Conservation (phyloP, 2,888 invertebrate species). For the Parelbella ahira region DNA sequence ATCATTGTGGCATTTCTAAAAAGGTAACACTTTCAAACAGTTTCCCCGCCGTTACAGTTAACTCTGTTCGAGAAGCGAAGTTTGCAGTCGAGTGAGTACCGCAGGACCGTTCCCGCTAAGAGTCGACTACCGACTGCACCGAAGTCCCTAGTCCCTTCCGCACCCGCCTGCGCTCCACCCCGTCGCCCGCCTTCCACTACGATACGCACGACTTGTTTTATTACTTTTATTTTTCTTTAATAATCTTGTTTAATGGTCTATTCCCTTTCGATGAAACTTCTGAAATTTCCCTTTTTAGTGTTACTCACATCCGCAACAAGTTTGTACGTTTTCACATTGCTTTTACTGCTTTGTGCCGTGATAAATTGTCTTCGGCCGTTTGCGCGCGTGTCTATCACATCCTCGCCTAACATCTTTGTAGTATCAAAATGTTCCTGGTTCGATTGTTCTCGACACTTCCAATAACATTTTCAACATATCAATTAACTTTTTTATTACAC, state of each 20-base stretch:
- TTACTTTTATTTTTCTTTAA: constrained; percentile 76
- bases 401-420: constrained; percentile 3
- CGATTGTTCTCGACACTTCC: constrained; percentile 6
- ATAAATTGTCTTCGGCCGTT: constrained; percentile 12
- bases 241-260: constrained; percentile 71
- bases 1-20: constrained; percentile 10
- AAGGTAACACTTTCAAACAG: constrained; percentile 24
- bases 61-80: constrained; percentile 35
- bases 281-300: constrained; percentile 47
- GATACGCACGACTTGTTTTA: constrained; percentile 63
- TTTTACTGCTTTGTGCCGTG: constrained; percentile 14
- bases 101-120: constrained; percentile 34
- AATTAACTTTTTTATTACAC: no score
- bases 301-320: constrained; percentile 41
- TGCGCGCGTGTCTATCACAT: constrained; percentile 8
- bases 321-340: constrained; percentile 30
- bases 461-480: no score
- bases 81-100: constrained; percentile 30
- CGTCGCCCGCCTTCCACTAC: constrained; percentile 31
- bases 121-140: constrained; percentile 55
- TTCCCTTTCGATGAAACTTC: constrained; percentile 63
- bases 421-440: constrained; percentile 6
- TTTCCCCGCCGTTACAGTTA: constrained; percentile 33
- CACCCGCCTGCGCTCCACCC: constrained; percentile 42
- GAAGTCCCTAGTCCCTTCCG: constrained; percentile 43